phyloP scores from a whole-genome alignment of 2,113 vertebrate species.

The Ceuthmochares aereus region DNA sequence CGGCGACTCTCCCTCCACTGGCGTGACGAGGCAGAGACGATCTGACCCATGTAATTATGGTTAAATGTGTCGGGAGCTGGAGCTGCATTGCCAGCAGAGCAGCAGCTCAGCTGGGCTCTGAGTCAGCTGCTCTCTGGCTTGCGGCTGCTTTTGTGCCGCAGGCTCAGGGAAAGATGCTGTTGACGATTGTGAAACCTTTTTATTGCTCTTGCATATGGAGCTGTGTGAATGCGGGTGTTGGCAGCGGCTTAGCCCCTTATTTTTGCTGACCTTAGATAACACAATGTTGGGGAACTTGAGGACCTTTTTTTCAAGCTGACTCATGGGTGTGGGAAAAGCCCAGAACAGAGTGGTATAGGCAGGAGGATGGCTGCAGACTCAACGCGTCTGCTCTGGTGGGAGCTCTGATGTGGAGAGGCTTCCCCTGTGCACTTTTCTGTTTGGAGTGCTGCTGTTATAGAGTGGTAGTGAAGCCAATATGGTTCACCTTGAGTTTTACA shows the following conservation, averaged over 20 bases:
- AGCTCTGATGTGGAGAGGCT: neutral
- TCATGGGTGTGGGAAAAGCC: neutral
- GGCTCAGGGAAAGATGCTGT: neutral
- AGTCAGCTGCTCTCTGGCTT: neutral
- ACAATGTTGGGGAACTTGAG: neutral
- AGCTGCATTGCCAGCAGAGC: neutral
- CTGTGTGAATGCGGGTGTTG: neutral
- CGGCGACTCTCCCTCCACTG: fast-evolving
- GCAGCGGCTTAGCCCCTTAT: neutral
- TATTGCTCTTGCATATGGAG: neutral
- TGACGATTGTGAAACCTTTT: neutral
- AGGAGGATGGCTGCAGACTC: neutral
- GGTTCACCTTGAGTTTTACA: neutral
- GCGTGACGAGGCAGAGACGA: neutral
- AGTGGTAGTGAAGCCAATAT: fast-evolving
- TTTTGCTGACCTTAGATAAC: constrained; percentile 1
- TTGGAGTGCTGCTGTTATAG: neutral
- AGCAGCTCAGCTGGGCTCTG: constrained; percentile 5
- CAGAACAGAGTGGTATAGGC: fast-evolving
- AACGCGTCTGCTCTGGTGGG: neutral
- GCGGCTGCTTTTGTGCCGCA: neutral
- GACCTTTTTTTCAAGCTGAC: neutral
- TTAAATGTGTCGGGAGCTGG: constrained; percentile 22
- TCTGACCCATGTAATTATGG: constrained; percentile 40
- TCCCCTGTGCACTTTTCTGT: fast-evolving